These are phyloP conservation scores for Takifugu flavidus DNA, from an alignment of 2,113 vertebrate genomes.

Conservation along the genomic window DNA sequence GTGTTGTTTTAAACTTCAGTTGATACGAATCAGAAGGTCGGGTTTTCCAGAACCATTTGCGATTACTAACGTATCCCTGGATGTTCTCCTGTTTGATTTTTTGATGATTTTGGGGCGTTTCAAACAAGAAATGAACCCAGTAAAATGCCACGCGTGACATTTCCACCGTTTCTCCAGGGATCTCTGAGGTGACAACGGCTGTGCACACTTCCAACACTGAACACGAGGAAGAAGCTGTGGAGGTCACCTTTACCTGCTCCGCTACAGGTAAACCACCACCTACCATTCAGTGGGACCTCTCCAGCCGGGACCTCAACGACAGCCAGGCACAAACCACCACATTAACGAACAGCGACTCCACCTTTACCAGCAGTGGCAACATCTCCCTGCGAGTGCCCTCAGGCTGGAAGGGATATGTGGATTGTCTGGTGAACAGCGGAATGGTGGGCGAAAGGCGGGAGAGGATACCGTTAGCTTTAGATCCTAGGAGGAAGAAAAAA, in stretches of 20 bases:
- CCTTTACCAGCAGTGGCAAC: constrained; percentile 48
- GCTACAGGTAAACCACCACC: constrained; percentile 72
- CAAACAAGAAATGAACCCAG: too few relatives aligned
- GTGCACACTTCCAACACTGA: neutral
- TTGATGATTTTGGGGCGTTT: too few relatives aligned
- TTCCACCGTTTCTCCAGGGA: constrained; percentile 46
- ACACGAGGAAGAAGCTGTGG: rapidly evolving
- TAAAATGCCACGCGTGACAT: neutral
- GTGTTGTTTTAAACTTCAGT: too few relatives aligned
- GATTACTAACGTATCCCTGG: too few relatives aligned
- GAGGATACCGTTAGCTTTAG: neutral
- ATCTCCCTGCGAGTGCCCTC: constrained; percentile 37
- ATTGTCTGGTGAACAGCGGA: constrained; percentile 54
- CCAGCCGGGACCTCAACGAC: rapidly evolving
- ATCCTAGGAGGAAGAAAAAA: rapidly evolving
- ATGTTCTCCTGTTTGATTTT: too few relatives aligned
- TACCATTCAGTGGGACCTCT: constrained; percentile 43
- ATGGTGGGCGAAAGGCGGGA: neutral
- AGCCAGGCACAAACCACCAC: rapidly evolving
- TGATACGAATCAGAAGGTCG: too few relatives aligned
- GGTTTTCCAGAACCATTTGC: too few relatives aligned
- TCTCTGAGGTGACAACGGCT: constrained; percentile 36
- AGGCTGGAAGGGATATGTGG: constrained; percentile 17
- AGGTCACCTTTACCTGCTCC: constrained; percentile 58
- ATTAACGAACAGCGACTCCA: constrained; percentile 36